Conservation (phyloP, 1,140 invertebrate species). For the Delia radicum region DNA sequence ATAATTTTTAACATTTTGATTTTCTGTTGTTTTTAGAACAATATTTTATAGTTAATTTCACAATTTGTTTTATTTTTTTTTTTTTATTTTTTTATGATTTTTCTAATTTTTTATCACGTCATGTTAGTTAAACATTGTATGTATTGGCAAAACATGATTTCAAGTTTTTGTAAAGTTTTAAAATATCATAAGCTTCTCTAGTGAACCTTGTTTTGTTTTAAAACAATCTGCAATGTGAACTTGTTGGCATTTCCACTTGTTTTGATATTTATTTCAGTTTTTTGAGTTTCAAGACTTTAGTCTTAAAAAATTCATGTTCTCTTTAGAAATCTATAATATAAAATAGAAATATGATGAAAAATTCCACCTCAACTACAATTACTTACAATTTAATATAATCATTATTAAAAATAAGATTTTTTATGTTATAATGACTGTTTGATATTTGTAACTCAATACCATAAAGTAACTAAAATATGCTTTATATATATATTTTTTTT, state of each 20-base stretch:
- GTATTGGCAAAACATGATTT: neutral
- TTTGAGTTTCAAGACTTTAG: neutral
- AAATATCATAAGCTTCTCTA: neutral
- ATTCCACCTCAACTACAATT: no score
- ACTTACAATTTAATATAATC: no score
- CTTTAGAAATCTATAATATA: neutral
- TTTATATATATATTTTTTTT: neutral
- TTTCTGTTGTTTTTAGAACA: no score
- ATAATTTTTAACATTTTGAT: no score
- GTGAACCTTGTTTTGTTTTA: neutral
- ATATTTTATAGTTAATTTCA: neutral
- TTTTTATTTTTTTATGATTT: neutral
- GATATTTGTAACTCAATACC: no score
- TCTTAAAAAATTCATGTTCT: neutral
- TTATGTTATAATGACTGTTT: no score
- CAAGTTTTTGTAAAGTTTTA: neutral
- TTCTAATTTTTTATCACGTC: neutral
- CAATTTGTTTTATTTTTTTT: neutral
- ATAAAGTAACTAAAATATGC: no score
- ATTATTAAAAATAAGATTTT: no score
- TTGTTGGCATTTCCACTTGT: neutral
- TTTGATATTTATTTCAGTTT: neutral
- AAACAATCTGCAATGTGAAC: neutral
- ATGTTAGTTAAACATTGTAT: neutral
- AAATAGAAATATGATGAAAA: neutral